Evolutionary conservation across 2,113 vertebrate genomes (phyloP), one percentile per base, ranked within the genome.

Genomic region (Grus americana): DNA sequence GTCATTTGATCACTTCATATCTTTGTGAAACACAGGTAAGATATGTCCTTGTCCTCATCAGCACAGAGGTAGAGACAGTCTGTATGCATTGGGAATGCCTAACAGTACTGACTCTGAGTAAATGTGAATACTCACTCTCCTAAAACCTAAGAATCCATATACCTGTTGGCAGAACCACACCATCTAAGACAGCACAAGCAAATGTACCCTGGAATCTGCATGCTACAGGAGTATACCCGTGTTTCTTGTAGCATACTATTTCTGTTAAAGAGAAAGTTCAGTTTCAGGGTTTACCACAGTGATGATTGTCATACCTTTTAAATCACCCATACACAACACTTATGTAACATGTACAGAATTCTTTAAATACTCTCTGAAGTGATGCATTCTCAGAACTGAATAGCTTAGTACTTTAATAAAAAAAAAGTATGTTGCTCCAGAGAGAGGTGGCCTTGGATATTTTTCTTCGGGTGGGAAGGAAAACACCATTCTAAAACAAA

Each of bases 161-260:
- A 6, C 1, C 0, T 6, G 3, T 46, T 86, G 30, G 19, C 49
- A 80, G 67, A 72, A 65, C 15, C 70, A 7, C 1, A 2, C 19
- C 12, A 21, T n/a, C 32, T 55, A 50, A 66, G 50, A 54, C 22
- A 80, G 19, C 5, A 3, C 22, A 74, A 67, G 55, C 3, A 80
- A 11, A 72, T 20, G 19, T 36, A 57, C 5, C 4, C 20, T 79
- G 40, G 23, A 86, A 65, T 68, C 57, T 46, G 30, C 23, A 65
- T 0, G 0, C 27, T 57, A 20, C 10, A n/a, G 21, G 24, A 78
- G n/a, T 74, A 61, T 40, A 29, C 24, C 9, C 10, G 5, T 65
- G 27, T 29, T 68, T 67, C n/a, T 47, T 75, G 24, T 55, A 67
- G 32, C 9, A 14, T 23, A 10, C 7, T 20, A 5, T 40, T 89